Base-by-base conservation (phyloP, 2,888 invertebrate species). In the Noctua janthe region DNA sequence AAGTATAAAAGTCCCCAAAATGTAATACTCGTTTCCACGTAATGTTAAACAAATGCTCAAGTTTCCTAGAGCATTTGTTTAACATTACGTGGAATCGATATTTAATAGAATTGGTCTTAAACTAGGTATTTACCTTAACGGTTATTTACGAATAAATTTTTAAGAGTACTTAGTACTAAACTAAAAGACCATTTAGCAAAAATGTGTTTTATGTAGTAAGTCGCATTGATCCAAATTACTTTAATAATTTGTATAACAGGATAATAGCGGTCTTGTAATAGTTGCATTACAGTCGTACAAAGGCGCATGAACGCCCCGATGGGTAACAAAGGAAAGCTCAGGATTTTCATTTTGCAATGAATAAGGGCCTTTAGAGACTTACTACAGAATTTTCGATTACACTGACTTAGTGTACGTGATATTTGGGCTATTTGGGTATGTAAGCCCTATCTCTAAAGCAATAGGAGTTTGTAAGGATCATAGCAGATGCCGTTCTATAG, bases 261-360 rank as follows among this genome's bases (percentile, higher is more conserved):
- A 71, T 66, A 71, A 74, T 39, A 67, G n/a, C 59, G 35, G 43
- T 47, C 47, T 54, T 67, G 39, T 75, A 70, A 72, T 75, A 75
- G 69, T 72, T 64, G 64, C 72, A 78, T 66, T 78, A 78, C 20
- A 72, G 43, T 39, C n/a, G 29, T 15, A 78, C 69, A 82, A 83
- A 78, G 66, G 72, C 35, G 56, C n/a, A 6, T 62, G 43, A 43
- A 71, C 51, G 43, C 62, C 59, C 7, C 47, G n/a, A 69, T 73
- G 49, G 75, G 4, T 56, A 64, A 82, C 82, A 83, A 82, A 75
- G 72, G 75, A 15, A 23, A 29, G 59, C 78, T 73, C 35, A n/a
- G 62, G 15, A 43, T 39, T 62, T 70, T 69, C 56, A 77, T 77
- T 70, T 29, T 73, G 64, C 29, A 56, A 20, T 39, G 39, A 71